These are phyloP conservation scores for Gadus macrocephalus DNA, from an alignment of 2,113 vertebrate species.

Conservation along the genomic window DNA sequence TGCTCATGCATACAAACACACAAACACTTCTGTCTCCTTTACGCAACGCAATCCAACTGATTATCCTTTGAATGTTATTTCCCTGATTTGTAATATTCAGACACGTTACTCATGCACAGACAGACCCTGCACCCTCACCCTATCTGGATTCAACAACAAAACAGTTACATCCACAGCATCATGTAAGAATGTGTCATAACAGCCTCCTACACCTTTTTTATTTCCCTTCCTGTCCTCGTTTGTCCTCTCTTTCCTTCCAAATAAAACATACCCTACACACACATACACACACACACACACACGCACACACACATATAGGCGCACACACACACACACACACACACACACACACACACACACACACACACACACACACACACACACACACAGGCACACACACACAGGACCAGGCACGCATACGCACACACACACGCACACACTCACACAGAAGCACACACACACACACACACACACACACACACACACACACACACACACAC, in stretches of 20 bases:
- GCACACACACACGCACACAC: not conserved
- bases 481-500: not conserved
- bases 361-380: not conserved
- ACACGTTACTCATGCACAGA: no score
- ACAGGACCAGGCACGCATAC: no score
- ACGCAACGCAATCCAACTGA: no score
- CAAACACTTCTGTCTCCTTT: not conserved
- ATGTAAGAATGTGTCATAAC: no score
- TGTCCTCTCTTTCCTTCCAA: no score
- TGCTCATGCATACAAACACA: not conserved
- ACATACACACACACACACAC: not conserved
- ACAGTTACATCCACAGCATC: no score
- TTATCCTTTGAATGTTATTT: no score
- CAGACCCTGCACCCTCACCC: no score
- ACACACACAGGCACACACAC: not conserved
- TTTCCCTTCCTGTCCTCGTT: not conserved
- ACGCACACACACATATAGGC: not conserved
- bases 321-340: not conserved
- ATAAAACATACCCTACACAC: not conserved
- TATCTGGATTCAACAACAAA: no score
- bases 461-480: not conserved
- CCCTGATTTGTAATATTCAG: no score
- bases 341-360: not conserved
- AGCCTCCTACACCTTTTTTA: no score
- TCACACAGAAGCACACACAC: not conserved